Conservation (phyloP, 2,888 invertebrate genomes). For the Carterocephalus palaemon region DNA sequence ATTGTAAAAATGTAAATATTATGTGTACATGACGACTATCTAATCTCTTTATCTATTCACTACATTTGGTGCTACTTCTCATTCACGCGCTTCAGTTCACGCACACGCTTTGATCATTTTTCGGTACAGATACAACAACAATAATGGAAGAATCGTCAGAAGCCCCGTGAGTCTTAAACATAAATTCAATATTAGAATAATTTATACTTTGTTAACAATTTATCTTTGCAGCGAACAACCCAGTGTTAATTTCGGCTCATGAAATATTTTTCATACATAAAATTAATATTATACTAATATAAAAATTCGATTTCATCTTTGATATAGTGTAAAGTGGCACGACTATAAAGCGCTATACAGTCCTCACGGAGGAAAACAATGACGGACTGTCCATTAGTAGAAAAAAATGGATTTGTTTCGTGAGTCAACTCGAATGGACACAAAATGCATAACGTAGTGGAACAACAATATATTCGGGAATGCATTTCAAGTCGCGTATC, state of each 20-base stretch:
- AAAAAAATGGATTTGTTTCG: conserved; percentile 18
- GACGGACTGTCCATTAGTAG: conserved; percentile 21
- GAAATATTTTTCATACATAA: conserved; percentile 11
- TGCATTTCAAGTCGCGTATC: conserved; percentile 57
- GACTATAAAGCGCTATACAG: conserved; percentile 25
- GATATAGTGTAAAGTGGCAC: conserved; percentile 19
- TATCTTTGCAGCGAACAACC: conserved; percentile 5
- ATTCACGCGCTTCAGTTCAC: conserved; percentile 36
- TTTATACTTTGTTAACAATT: conserved; percentile 6
- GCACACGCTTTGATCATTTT: conserved; percentile 32
- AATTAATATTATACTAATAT: conserved; percentile 18
- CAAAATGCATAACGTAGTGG: conserved; percentile 59
- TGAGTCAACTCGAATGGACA: conserved; percentile 35
- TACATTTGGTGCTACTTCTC: conserved; percentile 3
- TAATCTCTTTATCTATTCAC: conserved; percentile 37
- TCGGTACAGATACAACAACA: conserved; percentile 47
- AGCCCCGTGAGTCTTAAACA: conserved; percentile 55
- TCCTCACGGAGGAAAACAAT: conserved; percentile 50
- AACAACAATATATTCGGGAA: conserved; percentile 65
- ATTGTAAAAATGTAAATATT: conserved; percentile 25
- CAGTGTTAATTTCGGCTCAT: conserved; percentile 2
- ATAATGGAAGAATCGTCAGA: conserved; percentile 71
- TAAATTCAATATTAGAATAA: conserved; percentile 33
- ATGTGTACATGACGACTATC: conserved; percentile 39
- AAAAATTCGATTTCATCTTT: conserved; percentile 25